These are phyloP conservation scores for Scomber colias DNA, from an alignment of 2,113 vertebrate genomes.

Conservation along the genomic window DNA sequence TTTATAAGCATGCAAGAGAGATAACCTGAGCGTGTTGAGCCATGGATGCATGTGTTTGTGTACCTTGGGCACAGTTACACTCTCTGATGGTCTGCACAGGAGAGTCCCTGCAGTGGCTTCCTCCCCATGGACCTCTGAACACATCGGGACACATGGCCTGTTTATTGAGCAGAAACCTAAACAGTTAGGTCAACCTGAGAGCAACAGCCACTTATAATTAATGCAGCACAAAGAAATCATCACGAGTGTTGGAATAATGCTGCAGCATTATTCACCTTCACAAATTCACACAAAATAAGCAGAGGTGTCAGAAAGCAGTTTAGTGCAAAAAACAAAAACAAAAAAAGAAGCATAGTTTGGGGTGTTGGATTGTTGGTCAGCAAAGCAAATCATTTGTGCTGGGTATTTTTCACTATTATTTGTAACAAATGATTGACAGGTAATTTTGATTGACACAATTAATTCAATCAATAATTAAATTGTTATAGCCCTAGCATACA, in stretches of 20 bases:
- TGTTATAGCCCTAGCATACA: slow-evolving; percentile 29
- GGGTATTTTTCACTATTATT: too few relatives aligned
- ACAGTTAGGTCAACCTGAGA: slow-evolving; percentile 24
- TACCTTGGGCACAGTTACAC: slow-evolving; percentile 93
- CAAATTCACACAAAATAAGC: too few relatives aligned
- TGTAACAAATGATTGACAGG: too few relatives aligned
- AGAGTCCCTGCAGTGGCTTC: slow-evolving; percentile 94
- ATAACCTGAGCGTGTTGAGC: background rate
- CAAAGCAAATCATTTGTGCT: too few relatives aligned
- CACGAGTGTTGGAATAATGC: background rate
- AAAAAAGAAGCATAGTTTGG: too few relatives aligned
- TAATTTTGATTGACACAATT: too few relatives aligned
- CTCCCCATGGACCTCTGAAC: slow-evolving; percentile 95
- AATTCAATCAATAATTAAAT: too few relatives aligned
- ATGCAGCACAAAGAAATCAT: slow-evolving; percentile 4
- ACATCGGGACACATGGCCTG: slow-evolving; percentile 98
- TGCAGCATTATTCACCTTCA: background rate
- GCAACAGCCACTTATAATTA: slow-evolving; percentile 39
- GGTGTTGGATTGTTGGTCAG: too few relatives aligned
- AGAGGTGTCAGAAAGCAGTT: too few relatives aligned
- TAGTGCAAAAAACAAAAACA: too few relatives aligned
- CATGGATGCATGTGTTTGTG: slow-evolving; percentile 19
- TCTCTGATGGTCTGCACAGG: slow-evolving; percentile 92
- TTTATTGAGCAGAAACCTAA: slow-evolving; percentile 70
- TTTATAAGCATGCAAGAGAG: background rate